Evolutionary conservation across 2,888 invertebrate species (phyloP).

Genomic region (Drosophila atripex): DNA sequence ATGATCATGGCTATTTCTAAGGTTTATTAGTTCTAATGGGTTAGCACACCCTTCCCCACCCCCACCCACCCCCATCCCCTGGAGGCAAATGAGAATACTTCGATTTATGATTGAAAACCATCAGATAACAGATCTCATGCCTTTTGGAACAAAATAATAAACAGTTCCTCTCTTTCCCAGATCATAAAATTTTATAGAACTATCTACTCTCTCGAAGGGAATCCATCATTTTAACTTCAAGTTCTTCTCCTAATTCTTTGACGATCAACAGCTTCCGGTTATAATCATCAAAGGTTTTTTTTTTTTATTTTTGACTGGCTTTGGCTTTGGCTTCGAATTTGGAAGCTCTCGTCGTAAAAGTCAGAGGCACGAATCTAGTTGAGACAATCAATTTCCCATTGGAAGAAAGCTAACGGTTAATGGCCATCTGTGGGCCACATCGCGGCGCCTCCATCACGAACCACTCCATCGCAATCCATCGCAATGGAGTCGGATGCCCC

Average conservation of each 20-base stretch:
- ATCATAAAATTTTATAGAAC: too few species aligned
- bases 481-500: neutral
- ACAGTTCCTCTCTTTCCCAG: too few species aligned
- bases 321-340: conserved; percentile 3
- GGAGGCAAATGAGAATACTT: neutral
- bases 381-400: conserved; percentile 51
- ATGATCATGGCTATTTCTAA: conserved; percentile 32
- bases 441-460: conserved; percentile 40
- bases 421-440: conserved; percentile 38
- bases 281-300: conserved; percentile 27
- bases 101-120: neutral
- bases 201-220: too few species aligned
- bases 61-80: too few species aligned
- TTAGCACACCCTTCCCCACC: neutral
- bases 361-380: conserved; percentile 58
- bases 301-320: too few species aligned
- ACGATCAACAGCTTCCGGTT: conserved; percentile 42
- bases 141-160: too few species aligned
- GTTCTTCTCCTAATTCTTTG: neutral
- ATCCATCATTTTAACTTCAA: conserved; percentile 10
- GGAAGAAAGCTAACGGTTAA: conserved; percentile 67
- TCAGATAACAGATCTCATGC: too few species aligned
- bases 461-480: conserved; percentile 43
- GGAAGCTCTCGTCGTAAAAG: conserved; percentile 7
- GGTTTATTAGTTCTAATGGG: conserved; percentile 34